phyloP scores from a whole-genome alignment of 2,888 invertebrate genomes.

The Brachypalpus laphriformis region DNA sequence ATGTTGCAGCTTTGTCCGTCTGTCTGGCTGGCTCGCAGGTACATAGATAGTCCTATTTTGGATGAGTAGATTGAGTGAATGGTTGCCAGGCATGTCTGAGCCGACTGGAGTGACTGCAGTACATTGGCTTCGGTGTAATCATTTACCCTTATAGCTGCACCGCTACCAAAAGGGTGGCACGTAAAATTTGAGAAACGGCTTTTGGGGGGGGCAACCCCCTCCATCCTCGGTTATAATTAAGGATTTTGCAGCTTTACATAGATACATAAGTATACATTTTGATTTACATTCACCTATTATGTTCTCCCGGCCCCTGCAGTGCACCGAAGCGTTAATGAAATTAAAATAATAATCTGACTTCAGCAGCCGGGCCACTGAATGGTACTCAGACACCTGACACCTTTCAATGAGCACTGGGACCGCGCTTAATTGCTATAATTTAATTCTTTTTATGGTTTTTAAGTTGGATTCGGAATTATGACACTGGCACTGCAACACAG shows the following conservation, averaged over 20 bases:
- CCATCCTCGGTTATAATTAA: slow-evolving; percentile 39
- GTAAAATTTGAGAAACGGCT: slow-evolving; percentile 44
- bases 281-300: slow-evolving; percentile 50
- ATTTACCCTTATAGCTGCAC: slow-evolving; percentile 44
- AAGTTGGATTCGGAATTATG: slow-evolving; percentile 22
- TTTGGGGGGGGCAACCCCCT: neutral
- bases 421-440: slow-evolving; percentile 47
- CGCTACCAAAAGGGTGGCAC: neutral
- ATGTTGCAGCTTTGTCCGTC: slow-evolving; percentile 71
- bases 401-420: slow-evolving; percentile 32
- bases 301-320: neutral
- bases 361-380: slow-evolving; percentile 40
- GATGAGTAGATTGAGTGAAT: slow-evolving; percentile 54
- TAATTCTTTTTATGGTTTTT: slow-evolving; percentile 10
- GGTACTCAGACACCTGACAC: slow-evolving; percentile 69
- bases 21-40: slow-evolving; percentile 39
- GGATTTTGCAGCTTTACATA: slow-evolving; percentile 39
- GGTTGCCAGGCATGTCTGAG: slow-evolving; percentile 54
- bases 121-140: slow-evolving; percentile 65
- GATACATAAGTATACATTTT: slow-evolving; percentile 23
- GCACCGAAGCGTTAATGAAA: slow-evolving; percentile 61
- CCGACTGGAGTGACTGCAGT: slow-evolving; percentile 48
- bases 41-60: slow-evolving; percentile 37
- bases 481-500: neutral
- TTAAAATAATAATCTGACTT: slow-evolving; percentile 73